Conservation (phyloP, 2,113 vertebrate species). For the Eulemur rufifrons region DNA sequence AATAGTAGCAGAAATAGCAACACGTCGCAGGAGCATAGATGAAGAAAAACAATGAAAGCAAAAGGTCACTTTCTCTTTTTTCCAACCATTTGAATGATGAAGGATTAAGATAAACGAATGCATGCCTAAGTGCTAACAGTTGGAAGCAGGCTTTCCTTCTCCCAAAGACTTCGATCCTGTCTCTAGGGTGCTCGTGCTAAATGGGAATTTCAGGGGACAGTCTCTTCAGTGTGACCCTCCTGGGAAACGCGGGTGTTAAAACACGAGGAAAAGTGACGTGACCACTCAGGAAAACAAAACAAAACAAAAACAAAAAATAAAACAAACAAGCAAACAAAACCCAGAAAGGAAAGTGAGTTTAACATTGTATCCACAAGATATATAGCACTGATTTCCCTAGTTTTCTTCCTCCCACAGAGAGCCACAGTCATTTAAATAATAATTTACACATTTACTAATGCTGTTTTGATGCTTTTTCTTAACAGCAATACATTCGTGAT, state of each 20-base stretch:
- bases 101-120: conserved; percentile 37
- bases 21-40: accelerated
- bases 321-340: neutral
- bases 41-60: neutral
- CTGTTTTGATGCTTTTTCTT: conserved; percentile 41
- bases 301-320: neutral
- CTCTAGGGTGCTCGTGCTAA: conserved; percentile 28
- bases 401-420: too few species aligned
- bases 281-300: conserved; percentile 29
- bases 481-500: neutral
- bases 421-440: neutral
- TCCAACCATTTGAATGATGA: conserved; percentile 42
- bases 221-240: conserved; percentile 18
- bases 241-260: neutral
- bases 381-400: neutral
- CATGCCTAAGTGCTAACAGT: neutral
- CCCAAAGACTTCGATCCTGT: neutral
- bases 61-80: neutral
- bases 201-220: conserved; percentile 11
- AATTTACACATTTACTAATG: neutral
- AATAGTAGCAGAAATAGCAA: neutral
- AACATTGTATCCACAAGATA: neutral
- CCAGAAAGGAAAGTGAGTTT: neutral
- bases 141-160: neutral
- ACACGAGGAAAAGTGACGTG: neutral